Conservation (phyloP, 2,113 vertebrate genomes). For the Arvicanthis niloticus region DNA sequence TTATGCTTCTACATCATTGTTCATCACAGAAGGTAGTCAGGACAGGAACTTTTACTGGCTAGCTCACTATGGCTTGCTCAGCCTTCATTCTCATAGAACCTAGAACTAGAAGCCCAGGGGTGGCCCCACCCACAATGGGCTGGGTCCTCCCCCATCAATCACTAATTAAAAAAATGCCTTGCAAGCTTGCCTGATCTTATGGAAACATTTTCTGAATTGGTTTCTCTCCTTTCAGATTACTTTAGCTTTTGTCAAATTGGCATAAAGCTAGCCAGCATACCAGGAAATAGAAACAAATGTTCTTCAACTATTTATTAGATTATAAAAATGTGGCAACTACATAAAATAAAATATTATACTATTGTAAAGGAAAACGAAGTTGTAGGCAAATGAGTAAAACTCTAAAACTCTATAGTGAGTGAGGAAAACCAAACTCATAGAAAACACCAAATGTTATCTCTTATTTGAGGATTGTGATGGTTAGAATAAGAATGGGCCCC, state of each 20-base stretch:
- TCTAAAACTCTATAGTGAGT: not conserved
- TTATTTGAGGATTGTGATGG: not conserved
- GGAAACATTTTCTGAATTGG: not conserved
- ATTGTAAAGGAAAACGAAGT: not conserved
- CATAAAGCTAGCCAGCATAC: not conserved
- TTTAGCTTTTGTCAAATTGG: not conserved
- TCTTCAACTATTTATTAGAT: not conserved
- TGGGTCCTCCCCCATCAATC: not conserved
- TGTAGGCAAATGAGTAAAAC: not conserved
- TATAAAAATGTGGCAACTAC: not conserved
- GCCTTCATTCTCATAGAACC: not conserved
- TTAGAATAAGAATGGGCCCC: not conserved
- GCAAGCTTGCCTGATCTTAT: not conserved
- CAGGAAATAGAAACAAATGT: not conserved
- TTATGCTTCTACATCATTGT: not conserved
- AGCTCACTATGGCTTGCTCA: not conserved
- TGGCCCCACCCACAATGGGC: too few relatives aligned
- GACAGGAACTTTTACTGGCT: not conserved
- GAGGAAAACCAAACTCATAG: not conserved
- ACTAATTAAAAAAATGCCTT: not conserved
- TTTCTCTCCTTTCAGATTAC: not conserved
- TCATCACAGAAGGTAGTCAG: not conserved
- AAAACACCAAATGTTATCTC: not conserved
- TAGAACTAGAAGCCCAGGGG: not conserved
- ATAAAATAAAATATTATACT: not conserved